Percentiles rank a stretch among this genome's conserved stretches.
phyloP scores from a whole-genome alignment of 2,113 vertebrate genomes.

The Chiloscyllium plagiosum region DNA sequence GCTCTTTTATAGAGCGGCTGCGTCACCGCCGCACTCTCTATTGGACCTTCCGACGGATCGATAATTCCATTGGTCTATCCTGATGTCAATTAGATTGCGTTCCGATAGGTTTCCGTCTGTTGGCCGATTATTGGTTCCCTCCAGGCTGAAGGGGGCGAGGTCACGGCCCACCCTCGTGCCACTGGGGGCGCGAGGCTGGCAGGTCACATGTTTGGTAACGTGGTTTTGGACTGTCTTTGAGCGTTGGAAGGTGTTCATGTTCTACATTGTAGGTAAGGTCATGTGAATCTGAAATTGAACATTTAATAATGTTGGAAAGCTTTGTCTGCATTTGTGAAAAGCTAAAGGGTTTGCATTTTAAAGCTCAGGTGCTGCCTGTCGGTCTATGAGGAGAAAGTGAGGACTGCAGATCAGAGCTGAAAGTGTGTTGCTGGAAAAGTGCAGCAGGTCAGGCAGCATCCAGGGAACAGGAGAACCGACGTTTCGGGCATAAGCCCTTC shows the following conservation, averaged over 20 bases:
- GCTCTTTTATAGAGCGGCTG: not conserved
- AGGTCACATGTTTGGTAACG: not conserved
- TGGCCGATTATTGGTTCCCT: not conserved
- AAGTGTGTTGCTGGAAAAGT: no score
- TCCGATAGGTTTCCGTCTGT: not conserved
- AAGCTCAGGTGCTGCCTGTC: not conserved
- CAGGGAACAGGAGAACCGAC: no score
- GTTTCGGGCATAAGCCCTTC: no score
- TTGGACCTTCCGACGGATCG: fast-evolving
- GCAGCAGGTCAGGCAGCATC: no score
- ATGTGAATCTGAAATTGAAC: not conserved
- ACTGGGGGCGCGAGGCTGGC: not conserved
- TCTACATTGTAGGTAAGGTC: no score
- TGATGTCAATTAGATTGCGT: not conserved
- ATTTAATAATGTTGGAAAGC: not conserved
- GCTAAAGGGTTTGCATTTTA: not conserved
- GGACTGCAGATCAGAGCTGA: no score
- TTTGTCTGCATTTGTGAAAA: not conserved
- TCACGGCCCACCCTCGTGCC: no score
- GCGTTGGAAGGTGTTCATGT: no score
- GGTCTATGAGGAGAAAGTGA: no score
- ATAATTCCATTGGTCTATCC: not conserved
- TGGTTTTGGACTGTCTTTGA: no score
- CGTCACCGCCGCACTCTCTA: not conserved
- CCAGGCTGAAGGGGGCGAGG: not conserved